Conservation (phyloP, 2,888 invertebrate species). For the Plagodis pulveraria region DNA sequence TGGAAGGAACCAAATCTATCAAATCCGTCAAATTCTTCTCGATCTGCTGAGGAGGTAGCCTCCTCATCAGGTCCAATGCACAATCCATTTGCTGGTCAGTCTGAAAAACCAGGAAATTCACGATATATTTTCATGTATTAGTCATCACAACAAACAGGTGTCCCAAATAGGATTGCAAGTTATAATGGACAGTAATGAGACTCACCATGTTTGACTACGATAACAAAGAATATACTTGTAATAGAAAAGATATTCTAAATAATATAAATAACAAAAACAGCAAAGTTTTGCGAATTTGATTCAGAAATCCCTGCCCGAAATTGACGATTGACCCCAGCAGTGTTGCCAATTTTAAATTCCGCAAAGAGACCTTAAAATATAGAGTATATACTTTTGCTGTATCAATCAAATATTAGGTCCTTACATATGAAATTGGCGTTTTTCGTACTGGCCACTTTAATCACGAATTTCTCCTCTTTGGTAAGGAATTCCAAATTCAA, state of each 20-base stretch:
- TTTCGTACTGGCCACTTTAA: too few relatives aligned
- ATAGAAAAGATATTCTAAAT: slow-evolving; percentile 15
- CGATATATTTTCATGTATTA: slow-evolving; percentile 65
- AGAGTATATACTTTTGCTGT: too few relatives aligned
- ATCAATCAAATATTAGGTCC: too few relatives aligned
- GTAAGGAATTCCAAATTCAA: too few relatives aligned
- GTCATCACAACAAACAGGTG: slow-evolving; percentile 75
- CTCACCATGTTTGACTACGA: slow-evolving; percentile 57
- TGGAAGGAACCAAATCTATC: slow-evolving; percentile 97
- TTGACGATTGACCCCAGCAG: slow-evolving; percentile 39
- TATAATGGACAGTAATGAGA: slow-evolving; percentile 15
- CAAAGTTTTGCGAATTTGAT: slow-evolving; percentile 36
- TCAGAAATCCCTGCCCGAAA: slow-evolving; percentile 52
- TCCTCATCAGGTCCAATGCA: slow-evolving; percentile 99
- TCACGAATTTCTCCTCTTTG: too few relatives aligned
- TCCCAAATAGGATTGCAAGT: slow-evolving; percentile 28
- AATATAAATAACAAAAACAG: slow-evolving; percentile 18
- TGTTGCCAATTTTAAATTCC: too few relatives aligned
- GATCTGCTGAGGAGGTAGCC: slow-evolving; percentile 99
- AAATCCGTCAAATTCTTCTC: slow-evolving; percentile 99
- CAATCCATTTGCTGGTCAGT: slow-evolving; percentile 99
- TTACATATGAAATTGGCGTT: too few relatives aligned
- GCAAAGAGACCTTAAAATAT: too few relatives aligned
- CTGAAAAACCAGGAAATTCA: slow-evolving; percentile 76
- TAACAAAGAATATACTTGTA: slow-evolving; percentile 18